These are phyloP conservation scores for Pachyseris speciosa DNA, from an alignment of 64 coral and sea anemone genomes.

Conservation along the genomic window DNA sequence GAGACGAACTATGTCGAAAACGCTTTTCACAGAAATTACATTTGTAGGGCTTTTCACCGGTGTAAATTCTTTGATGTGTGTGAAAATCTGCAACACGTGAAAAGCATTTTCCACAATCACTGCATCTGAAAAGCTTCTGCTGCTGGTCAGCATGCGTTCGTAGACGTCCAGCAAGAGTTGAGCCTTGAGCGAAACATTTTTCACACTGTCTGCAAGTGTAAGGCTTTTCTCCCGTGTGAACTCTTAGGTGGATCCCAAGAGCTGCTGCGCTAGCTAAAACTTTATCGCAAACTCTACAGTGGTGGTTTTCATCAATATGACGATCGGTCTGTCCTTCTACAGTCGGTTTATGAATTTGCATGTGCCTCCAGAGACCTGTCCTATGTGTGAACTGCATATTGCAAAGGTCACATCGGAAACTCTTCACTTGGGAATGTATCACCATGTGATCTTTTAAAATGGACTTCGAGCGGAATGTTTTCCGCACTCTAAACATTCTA, in stretches of 20 bases:
- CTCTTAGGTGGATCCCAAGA: not conserved
- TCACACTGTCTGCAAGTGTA: constrained; percentile 25
- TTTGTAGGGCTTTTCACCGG: constrained; percentile 63
- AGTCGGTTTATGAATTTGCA: too few relatives aligned
- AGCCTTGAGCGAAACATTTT: constrained; percentile 9
- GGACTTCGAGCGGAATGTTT: too few relatives aligned
- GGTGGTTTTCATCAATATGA: too few relatives aligned
- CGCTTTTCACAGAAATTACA: too few relatives aligned
- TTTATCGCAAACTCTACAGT: not conserved
- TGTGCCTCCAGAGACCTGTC: too few relatives aligned
- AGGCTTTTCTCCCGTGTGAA: constrained; percentile 9
- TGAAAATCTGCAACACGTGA: not conserved
- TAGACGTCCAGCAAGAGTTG: not conserved
- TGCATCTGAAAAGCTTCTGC: constrained; percentile 45
- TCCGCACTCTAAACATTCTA: too few relatives aligned
- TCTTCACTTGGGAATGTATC: too few relatives aligned
- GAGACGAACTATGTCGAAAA: too few relatives aligned
- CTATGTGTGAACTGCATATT: too few relatives aligned
- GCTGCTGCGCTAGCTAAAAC: not conserved
- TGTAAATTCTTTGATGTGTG: constrained; percentile 43
- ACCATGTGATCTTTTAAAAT: too few relatives aligned
- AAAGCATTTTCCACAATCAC: constrained; percentile 54
- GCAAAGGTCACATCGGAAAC: too few relatives aligned
- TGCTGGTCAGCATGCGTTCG: constrained; percentile 9
- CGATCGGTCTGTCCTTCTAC: too few relatives aligned